phyloP scores from a whole-genome alignment of 1,140 invertebrate genomes.

The Heliconius congener region DNA sequence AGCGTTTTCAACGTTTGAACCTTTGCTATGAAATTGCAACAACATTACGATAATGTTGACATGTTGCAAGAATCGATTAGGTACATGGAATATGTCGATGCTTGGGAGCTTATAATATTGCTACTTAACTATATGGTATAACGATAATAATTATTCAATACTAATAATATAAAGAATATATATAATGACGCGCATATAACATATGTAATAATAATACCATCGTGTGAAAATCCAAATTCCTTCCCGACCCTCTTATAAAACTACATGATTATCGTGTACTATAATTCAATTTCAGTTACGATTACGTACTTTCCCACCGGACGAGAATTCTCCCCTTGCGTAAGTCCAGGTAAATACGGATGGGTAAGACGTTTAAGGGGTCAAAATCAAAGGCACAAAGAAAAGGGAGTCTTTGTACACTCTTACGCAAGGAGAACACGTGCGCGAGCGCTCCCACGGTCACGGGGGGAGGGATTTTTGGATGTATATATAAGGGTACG shows the following conservation, averaged over 20 bases:
- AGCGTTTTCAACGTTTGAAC: background rate
- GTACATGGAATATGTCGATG: background rate
- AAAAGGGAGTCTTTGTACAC: constrained; percentile 70
- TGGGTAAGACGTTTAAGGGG: constrained; percentile 75
- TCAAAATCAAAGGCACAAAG: constrained; percentile 70
- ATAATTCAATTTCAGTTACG: constrained; percentile 74
- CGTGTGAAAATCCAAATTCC: constrained; percentile 68
- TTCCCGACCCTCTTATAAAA: constrained; percentile 60
- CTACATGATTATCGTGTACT: constrained; percentile 58
- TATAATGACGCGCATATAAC: background rate
- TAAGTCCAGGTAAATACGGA: constrained; percentile 70
- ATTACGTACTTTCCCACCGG: constrained; percentile 71
- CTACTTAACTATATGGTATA: background rate
- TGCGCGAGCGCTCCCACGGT: constrained; percentile 73
- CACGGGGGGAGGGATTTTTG: constrained; percentile 54
- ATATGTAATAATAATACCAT: constrained; percentile 51
- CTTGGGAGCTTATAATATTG: background rate
- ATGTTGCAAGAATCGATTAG: background rate
- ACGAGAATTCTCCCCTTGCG: constrained; percentile 68
- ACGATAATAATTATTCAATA: background rate
- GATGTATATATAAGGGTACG: constrained; percentile 65
- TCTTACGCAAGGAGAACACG: constrained; percentile 73
- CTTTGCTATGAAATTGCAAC: background rate
- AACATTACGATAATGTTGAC: background rate
- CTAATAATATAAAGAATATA: background rate